phyloP scores from a whole-genome alignment of 2,888 invertebrate species.

The Acronicta alni region DNA sequence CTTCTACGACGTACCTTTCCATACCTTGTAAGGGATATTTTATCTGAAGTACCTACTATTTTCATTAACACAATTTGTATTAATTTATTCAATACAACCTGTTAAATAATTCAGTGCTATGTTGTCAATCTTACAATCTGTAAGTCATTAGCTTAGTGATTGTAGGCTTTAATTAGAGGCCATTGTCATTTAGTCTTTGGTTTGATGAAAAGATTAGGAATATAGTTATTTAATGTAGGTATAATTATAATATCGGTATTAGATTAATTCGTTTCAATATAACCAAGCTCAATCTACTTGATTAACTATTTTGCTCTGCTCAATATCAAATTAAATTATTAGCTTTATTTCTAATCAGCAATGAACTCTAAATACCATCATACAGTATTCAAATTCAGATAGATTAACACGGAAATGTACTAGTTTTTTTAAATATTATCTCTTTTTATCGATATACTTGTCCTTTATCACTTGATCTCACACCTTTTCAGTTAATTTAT shows the following conservation, averaged over 20 bases:
- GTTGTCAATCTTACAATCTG: constrained; percentile 24
- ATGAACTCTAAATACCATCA: no score
- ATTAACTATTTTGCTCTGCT: no score
- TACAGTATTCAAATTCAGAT: neutral
- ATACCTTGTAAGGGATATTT: constrained; percentile 33
- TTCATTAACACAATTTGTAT: constrained; percentile 39
- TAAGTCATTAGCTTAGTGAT: constrained; percentile 24
- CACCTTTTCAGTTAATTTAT: constrained; percentile 31
- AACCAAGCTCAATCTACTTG: no score
- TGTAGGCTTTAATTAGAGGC: constrained; percentile 19
- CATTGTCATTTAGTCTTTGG: constrained; percentile 1
- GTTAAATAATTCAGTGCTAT: constrained; percentile 44
- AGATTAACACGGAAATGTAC: neutral
- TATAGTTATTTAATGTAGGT: neutral
- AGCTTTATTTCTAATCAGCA: no score
- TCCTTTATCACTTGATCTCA: constrained; percentile 14
- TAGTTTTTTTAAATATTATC: neutral
- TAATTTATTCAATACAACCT: constrained; percentile 38
- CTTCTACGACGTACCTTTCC: constrained; percentile 31
- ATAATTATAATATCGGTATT: neutral
- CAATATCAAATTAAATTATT: no score
- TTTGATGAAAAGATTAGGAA: constrained; percentile 10
- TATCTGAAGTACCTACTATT: constrained; percentile 26
- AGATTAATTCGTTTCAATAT: no score
- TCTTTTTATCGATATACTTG: constrained; percentile 10